Percentiles rank a stretch among this genome's conserved stretches.
Conservation (phyloP, 2,888 invertebrate genomes). For the Augochlorella aurata region DNA sequence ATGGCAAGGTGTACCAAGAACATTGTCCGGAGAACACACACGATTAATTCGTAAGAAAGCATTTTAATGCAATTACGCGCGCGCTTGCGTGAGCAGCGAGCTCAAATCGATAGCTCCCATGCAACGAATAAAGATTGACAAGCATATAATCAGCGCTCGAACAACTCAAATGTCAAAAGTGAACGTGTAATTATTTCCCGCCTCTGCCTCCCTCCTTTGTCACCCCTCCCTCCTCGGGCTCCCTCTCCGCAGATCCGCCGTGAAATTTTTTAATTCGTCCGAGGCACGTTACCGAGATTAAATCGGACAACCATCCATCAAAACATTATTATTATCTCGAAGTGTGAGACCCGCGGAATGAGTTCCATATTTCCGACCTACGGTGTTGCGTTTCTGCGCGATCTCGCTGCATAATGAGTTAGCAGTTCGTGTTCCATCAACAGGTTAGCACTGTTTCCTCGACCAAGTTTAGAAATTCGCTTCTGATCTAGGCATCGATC, state of each 20-base stretch:
- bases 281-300: not conserved
- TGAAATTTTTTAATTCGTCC: not conserved
- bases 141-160: conserved; percentile 2
- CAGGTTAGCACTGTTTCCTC: not conserved
- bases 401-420: not conserved
- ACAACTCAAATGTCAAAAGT: conserved; percentile 7
- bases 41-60: not conserved
- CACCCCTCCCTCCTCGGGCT: too few species aligned
- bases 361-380: not conserved
- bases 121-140: conserved; percentile 7
- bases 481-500: not conserved
- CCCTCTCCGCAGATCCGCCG: not conserved
- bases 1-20: not conserved
- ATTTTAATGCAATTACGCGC: not conserved
- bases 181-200: conserved; percentile 3
- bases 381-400: not conserved
- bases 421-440: not conserved
- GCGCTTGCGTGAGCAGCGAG: not conserved
- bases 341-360: not conserved
- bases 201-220: not conserved
- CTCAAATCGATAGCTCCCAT: conserved; percentile 5
- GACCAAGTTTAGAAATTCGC: not conserved
- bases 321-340: conserved; percentile 21
- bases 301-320: conserved; percentile 8
- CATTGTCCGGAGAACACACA: not conserved